phyloP scores from a whole-genome alignment of 1,140 invertebrate species.

The Drosophila hydei region DNA sequence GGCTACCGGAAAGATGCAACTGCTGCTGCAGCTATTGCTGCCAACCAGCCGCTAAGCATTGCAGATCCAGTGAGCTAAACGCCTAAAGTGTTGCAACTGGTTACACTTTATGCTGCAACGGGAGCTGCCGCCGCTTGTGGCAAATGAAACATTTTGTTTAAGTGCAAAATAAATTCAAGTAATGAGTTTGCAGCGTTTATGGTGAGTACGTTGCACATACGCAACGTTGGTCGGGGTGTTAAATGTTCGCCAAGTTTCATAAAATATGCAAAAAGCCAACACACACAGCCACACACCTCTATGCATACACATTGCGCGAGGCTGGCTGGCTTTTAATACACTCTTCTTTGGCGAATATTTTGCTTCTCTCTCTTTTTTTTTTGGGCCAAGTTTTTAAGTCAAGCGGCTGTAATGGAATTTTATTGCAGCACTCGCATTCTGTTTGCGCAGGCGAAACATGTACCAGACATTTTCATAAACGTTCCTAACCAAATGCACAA shows the following conservation, averaged over 20 bases:
- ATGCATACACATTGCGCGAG: slow-evolving; percentile 58
- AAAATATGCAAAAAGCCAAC: slow-evolving; percentile 72
- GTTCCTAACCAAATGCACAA: slow-evolving; percentile 38
- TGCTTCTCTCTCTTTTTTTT: slow-evolving; percentile 29
- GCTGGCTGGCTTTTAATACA: slow-evolving; percentile 74
- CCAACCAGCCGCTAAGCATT: too few relatives aligned
- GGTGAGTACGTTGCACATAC: slow-evolving; percentile 33
- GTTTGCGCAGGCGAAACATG: slow-evolving; percentile 77
- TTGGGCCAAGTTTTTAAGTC: slow-evolving; percentile 72
- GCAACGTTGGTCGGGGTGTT: slow-evolving; percentile 41
- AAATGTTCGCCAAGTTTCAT: slow-evolving; percentile 80
- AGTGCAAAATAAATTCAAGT: slow-evolving; percentile 81
- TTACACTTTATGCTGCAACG: too few relatives aligned
- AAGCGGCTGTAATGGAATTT: slow-evolving; percentile 77
- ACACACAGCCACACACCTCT: slow-evolving; percentile 36
- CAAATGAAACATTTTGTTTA: slow-evolving; percentile 81
- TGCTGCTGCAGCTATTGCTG: neutral
- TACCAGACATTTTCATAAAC: slow-evolving; percentile 78
- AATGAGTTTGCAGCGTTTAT: slow-evolving; percentile 75
- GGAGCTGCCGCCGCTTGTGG: slow-evolving; percentile 17
- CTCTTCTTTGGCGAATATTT: slow-evolving; percentile 40
- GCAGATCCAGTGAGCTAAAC: too few relatives aligned
- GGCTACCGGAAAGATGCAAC: neutral
- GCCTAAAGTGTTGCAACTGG: too few relatives aligned
- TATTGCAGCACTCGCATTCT: slow-evolving; percentile 76